Conservation (phyloP, 92 coral and sea anemone genomes). For the Virgularia gustaviana region DNA sequence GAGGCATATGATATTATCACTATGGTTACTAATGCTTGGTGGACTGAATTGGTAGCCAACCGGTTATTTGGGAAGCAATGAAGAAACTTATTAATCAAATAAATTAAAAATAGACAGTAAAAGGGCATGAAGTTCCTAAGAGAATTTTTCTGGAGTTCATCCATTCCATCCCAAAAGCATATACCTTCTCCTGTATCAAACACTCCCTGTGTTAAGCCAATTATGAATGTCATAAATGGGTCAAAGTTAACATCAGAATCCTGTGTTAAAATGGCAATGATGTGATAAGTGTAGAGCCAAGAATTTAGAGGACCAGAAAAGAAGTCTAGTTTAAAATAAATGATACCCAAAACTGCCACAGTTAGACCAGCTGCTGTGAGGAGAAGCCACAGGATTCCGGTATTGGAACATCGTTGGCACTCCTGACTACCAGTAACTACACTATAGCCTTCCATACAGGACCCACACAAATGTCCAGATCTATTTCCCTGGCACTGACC, state of each 20-base stretch:
- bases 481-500: slow-evolving; percentile 59
- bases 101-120: slow-evolving; percentile 59
- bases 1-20: slow-evolving; percentile 21
- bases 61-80: slow-evolving; percentile 50
- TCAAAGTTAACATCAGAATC: slow-evolving; percentile 63
- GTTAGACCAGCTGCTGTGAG: slow-evolving; percentile 44
- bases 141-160: slow-evolving; percentile 67
- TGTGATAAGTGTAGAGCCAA: slow-evolving; percentile 86
- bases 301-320: slow-evolving; percentile 75
- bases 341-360: slow-evolving; percentile 56
- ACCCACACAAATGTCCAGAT: slow-evolving; percentile 67
- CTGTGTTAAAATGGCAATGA: slow-evolving; percentile 56
- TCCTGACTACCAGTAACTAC: slow-evolving; percentile 64
- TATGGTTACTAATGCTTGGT: slow-evolving; percentile 20
- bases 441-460: slow-evolving; percentile 51
- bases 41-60: slow-evolving; percentile 5
- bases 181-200: slow-evolving; percentile 41
- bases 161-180: slow-evolving; percentile 64
- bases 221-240: slow-evolving; percentile 56
- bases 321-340: slow-evolving; percentile 69
- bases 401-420: slow-evolving; percentile 36
- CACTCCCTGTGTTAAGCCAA: slow-evolving; percentile 66
- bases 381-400: slow-evolving; percentile 61
- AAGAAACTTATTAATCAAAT: slow-evolving; percentile 59
- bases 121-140: slow-evolving; percentile 64